These are phyloP conservation scores for Danionella dracula DNA, from an alignment of 2,797 vertebrate species.

Conservation along the genomic window DNA sequence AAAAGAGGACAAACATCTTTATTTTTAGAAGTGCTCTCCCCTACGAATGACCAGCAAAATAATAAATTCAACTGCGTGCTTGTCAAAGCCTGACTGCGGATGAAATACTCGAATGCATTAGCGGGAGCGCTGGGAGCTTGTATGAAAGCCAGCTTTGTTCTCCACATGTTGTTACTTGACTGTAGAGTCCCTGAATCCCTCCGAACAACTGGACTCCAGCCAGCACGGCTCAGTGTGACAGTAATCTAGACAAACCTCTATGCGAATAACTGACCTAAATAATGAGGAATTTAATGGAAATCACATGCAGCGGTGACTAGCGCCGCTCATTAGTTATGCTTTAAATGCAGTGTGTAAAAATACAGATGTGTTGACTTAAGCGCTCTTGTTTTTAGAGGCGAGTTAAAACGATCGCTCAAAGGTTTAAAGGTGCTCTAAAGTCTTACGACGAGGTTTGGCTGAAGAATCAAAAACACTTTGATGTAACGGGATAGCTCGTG, in stretches of 20 bases:
- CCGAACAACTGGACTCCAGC: constrained; percentile 33
- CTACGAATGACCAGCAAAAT: constrained; percentile 11
- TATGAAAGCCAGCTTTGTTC: constrained; percentile 44
- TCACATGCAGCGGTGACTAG: constrained; percentile 8
- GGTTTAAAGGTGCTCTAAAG: background rate
- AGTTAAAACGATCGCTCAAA: background rate
- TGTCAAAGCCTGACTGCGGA: constrained; percentile 22
- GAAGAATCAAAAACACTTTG: background rate
- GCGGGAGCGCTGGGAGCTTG: constrained; percentile 10
- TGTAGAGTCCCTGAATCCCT: constrained; percentile 18
- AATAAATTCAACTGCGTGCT: constrained; percentile 20
- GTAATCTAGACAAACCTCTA: constrained; percentile 26
- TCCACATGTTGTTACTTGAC: constrained; percentile 33
- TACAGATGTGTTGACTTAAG: background rate
- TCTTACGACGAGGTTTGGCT: background rate
- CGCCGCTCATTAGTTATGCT: background rate
- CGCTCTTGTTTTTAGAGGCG: background rate
- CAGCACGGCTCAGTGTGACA: constrained; percentile 27
- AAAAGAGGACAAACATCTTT: background rate
- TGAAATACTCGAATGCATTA: constrained; percentile 28
- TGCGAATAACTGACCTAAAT: constrained; percentile 30
- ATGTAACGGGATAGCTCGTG: too few species aligned
- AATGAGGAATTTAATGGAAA: constrained; percentile 14
- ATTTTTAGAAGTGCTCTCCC: background rate
- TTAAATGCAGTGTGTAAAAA: constrained; percentile 7